Evolutionary conservation across 2,888 invertebrate species (phyloP), one percentile per base, ranked within the genome.

Genomic region (Acanthoscelides obtectus): DNA sequence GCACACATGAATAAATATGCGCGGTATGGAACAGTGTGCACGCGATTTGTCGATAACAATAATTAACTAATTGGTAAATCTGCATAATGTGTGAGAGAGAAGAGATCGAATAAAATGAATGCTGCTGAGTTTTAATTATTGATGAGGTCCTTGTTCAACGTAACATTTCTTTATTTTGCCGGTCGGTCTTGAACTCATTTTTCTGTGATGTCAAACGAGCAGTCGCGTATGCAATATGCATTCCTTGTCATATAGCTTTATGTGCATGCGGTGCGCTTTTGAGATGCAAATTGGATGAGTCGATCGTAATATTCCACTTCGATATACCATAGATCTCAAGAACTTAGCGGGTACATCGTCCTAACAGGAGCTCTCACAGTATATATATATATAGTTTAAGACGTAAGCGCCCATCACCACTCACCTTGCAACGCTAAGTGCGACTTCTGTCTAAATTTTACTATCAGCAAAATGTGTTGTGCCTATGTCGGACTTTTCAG

Each of bases 41-140:
- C 84, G 85, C 85, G 80, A 85, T 84, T 83, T 82, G 82, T 83
- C 84, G 84, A 85, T 85, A 85, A 84, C 85, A 85, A 84, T 85
- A 84, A 85, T 85, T 85, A 85, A 84, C 83, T 84, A 84, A 84
- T 85, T 84, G 84, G 80, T 79, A 78, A 76, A 83, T 84, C 84
- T 82, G 81, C 83, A 83, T 84, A 80, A 45, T 45, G 12, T 12
- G 45, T 45, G 45, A 12, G 45, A 45, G 45, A 45, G 45, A 45
- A n/a, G 12, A 45, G 45, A 45, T 45, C 45, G 17, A 45, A 45
- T 45, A 45, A 45, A 45, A 45, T 17, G 45, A 45, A 45, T 45
- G 45, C 45, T 45, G 45, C 45, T 45, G 45, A 17, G 45, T 45
- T 45, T 45, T 45, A 45, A 45, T 45, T 45, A 45, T 45, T 45